A percentile compares a stretch with the other conserved stretches of the same genome.
These are phyloP conservation scores for Tetramorium simillimum DNA, from an alignment of 1,140 invertebrate genomes.

Conservation along the genomic window DNA sequence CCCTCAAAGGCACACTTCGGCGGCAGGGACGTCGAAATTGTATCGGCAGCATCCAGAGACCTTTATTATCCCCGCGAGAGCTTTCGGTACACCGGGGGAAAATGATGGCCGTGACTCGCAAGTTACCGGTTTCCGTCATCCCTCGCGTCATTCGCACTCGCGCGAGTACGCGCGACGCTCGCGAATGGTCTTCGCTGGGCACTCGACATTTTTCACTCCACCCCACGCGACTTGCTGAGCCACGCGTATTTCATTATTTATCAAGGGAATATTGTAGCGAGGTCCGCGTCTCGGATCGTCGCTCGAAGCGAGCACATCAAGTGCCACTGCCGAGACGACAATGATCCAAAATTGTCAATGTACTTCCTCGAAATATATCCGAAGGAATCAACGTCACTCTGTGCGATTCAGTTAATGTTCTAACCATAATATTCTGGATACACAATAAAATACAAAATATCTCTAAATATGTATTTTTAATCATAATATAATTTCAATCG, in stretches of 20 bases:
- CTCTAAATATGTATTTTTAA: background rate
- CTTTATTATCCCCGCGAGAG: slow-evolving; percentile 57
- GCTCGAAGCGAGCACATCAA: background rate
- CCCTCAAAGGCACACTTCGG: background rate
- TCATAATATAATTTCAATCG: background rate
- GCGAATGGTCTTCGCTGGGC: slow-evolving; percentile 42
- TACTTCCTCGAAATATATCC: background rate
- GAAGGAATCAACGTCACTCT: background rate
- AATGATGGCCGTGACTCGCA: slow-evolving; percentile 59
- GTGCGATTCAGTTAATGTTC: background rate
- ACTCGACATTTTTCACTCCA: slow-evolving; percentile 53
- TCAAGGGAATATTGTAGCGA: slow-evolving; percentile 33
- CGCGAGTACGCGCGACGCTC: background rate
- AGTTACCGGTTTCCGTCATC: slow-evolving; percentile 38
- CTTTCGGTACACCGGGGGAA: slow-evolving; percentile 14
- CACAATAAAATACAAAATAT: background rate
- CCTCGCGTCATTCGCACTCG: slow-evolving; percentile 40
- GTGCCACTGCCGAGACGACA: background rate
- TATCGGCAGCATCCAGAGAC: slow-evolving; percentile 46
- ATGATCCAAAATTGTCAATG: background rate
- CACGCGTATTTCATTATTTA: slow-evolving; percentile 59
- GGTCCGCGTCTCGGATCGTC: slow-evolving; percentile 18
- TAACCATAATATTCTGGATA: background rate
- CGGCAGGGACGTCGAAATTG: slow-evolving; percentile 24
- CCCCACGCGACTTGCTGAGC: slow-evolving; percentile 41